Evolutionary conservation across 2,888 invertebrate species (phyloP).

Genomic region (Helicoverpa assulta): DNA sequence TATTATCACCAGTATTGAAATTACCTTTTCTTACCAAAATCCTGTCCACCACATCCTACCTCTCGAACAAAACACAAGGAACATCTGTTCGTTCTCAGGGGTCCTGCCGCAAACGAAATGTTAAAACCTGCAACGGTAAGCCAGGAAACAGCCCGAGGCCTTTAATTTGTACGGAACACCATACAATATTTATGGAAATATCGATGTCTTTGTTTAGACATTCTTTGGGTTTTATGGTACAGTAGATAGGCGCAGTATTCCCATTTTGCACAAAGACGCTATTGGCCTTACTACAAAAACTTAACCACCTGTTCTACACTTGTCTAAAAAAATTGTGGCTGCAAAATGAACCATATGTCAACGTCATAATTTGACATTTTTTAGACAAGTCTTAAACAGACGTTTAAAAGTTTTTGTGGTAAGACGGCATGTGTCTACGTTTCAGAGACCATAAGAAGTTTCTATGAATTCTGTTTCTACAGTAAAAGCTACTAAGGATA

Average conservation of each 20-base stretch:
- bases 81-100: constrained; percentile 86
- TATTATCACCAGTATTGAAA: not conserved
- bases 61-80: constrained; percentile 67
- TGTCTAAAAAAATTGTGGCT: too few species aligned
- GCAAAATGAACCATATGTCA: too few species aligned
- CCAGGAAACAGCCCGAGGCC: constrained; percentile 76
- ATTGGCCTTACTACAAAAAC: too few species aligned
- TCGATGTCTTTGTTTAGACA: constrained; percentile 64
- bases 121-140: constrained; percentile 78
- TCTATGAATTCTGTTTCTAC: too few species aligned
- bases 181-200: constrained; percentile 64
- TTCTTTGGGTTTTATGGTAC: constrained; percentile 37
- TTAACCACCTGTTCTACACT: too few species aligned
- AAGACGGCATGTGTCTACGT: too few species aligned
- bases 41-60: constrained; percentile 43
- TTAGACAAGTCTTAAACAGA: too few species aligned
- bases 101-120: constrained; percentile 77
- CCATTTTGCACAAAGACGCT: not conserved
- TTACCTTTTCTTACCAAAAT: not conserved
- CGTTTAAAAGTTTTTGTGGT: too few species aligned
- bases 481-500: too few species aligned
- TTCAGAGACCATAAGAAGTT: not conserved
- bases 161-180: constrained; percentile 81
- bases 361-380: too few species aligned
- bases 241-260: constrained; percentile 17